These are phyloP conservation scores for Neomonachus schauinslandi DNA, from an alignment of 2,113 vertebrate species.

Conservation along the genomic window DNA sequence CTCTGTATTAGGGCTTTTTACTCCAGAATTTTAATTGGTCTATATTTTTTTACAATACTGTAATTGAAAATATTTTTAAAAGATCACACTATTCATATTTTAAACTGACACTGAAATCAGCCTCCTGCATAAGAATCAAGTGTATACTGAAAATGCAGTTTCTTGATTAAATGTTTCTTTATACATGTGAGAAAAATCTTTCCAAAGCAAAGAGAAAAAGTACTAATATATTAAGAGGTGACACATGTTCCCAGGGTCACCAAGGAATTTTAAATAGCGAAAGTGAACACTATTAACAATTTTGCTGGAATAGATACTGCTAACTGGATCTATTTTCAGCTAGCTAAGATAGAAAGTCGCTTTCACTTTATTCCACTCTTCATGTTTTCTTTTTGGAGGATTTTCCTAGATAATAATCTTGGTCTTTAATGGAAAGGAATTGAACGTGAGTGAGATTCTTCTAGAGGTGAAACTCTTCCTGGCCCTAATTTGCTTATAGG, in stretches of 20 bases:
- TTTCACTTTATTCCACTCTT: background rate
- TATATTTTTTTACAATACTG: background rate
- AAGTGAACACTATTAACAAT: background rate
- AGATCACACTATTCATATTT: background rate
- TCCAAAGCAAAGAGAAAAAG: background rate
- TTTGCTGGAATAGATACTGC: background rate
- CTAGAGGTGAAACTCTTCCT: background rate
- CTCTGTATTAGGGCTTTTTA: background rate
- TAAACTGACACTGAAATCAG: background rate
- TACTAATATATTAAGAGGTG: background rate
- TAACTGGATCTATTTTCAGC: background rate
- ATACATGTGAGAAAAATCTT: background rate
- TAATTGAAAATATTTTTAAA: background rate
- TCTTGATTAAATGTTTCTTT: background rate
- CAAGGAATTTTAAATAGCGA: background rate
- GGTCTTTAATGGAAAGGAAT: background rate
- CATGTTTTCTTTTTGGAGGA: background rate
- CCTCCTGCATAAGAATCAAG: rapidly evolving
- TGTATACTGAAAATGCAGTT: background rate
- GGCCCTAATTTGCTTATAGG: background rate
- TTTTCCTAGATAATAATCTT: background rate
- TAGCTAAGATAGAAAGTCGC: background rate
- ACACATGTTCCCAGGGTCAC: background rate
- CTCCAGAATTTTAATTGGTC: background rate
- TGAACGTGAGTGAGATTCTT: background rate